Conservation (phyloP, 2,797 vertebrate species). For the Coregonus ussuriensis region DNA sequence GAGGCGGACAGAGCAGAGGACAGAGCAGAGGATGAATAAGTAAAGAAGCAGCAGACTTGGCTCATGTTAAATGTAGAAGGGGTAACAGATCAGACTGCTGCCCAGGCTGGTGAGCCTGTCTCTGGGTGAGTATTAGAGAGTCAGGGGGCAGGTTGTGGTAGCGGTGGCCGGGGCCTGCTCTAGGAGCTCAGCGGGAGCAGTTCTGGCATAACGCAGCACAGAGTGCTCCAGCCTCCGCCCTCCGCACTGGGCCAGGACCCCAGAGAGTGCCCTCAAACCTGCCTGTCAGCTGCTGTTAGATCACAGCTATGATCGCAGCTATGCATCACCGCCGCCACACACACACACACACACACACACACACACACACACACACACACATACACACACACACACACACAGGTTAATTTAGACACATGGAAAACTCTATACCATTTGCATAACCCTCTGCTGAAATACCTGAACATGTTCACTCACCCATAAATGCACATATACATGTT, state of each 20-base stretch:
- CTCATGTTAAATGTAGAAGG: slow-evolving; percentile 92
- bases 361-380: slow-evolving; percentile 32
- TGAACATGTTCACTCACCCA: background rate
- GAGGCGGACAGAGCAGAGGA: slow-evolving; percentile 48
- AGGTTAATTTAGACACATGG: background rate
- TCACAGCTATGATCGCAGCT: slow-evolving; percentile 75
- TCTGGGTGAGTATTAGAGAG: slow-evolving; percentile 83
- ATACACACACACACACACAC: slow-evolving; percentile 10
- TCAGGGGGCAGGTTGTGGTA: slow-evolving; percentile 45
- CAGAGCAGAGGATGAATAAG: slow-evolving; percentile 69
- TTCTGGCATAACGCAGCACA: slow-evolving; percentile 79
- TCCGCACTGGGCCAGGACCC: slow-evolving; percentile 69
- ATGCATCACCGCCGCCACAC: slow-evolving; percentile 37
- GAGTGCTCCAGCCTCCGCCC: slow-evolving; percentile 64
- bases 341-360: slow-evolving; percentile 36
- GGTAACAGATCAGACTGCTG: slow-evolving; percentile 84
- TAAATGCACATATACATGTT: background rate
- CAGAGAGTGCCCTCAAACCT: slow-evolving; percentile 90
- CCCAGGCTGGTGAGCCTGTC: slow-evolving; percentile 83
- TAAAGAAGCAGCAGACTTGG: slow-evolving; percentile 72
- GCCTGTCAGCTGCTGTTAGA: slow-evolving; percentile 95
- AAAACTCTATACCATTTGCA: background rate
- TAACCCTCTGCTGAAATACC: background rate
- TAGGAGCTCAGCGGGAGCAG: slow-evolving; percentile 77
- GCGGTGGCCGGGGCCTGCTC: slow-evolving; percentile 78